Evolutionary conservation across 2,113 vertebrate species (phyloP), one percentile per base, ranked within the genome.

Genomic region (Gymnogyps californianus): DNA sequence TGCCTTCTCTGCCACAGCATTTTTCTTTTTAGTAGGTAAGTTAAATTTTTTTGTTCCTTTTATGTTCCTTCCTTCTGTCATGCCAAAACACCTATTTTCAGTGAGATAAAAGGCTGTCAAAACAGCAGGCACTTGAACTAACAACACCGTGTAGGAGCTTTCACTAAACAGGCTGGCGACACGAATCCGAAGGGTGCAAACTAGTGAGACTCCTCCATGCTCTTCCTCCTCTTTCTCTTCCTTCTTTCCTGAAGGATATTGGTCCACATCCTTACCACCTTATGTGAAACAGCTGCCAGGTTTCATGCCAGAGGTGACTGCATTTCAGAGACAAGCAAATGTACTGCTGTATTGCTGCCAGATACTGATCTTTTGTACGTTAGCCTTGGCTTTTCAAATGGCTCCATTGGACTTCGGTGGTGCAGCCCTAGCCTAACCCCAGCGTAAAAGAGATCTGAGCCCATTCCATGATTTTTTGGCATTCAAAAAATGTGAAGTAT

Each of bases 261-360:
- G 62, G 54, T 74, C 62, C 61, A 62, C 38, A 88, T 85, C 22
- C 18, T 83, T 64, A 76, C 13, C 9, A 29, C 84, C 95, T 94
- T 44, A 87, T 70, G 28, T 87, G 81, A 91, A 92, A 87, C 77
- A 93, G 83, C 87, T 96, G 77, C 87, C 91, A 97, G 79, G 29
- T 95, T 93, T 95, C 47, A 57, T 89, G 87, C 77, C 89, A 96
- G 87, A 96, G 93, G 58, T 96, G 91, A 76, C 70, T 85, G 61
- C 66, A 89, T 91, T 91, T 96, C 83, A 93, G 77, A 90, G 77
- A 79, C 84, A 82, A 93, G 90, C 52, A 87, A 94, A 96, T 70
- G 54, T 62, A 46, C n/a, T 93, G 62, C 81, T 95, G 66, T 80
- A 58, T 28, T 85, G 58, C 49, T 96, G 93, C 94, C 93, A 94